Evolutionary conservation across 2,113 vertebrate genomes (phyloP).

Genomic region (Nestor notabilis): DNA sequence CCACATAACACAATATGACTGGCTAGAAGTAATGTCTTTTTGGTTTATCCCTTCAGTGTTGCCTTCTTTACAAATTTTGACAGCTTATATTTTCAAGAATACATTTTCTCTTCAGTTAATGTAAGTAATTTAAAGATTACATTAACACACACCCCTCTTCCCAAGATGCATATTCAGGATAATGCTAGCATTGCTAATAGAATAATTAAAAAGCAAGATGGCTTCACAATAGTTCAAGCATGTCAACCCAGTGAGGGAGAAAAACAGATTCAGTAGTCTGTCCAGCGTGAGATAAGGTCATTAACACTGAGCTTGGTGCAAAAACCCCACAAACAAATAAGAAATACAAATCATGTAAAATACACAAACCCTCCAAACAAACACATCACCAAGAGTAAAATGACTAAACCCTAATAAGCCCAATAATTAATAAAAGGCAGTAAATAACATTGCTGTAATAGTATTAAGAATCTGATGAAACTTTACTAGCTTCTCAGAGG

Average conservation of each 20-base stretch:
- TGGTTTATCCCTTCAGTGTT: neutral
- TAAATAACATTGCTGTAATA: neutral
- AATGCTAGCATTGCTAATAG: neutral
- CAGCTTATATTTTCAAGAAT: neutral
- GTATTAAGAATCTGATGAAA: neutral
- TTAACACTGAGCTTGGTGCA: neutral
- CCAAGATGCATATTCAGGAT: neutral
- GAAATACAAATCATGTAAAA: neutral
- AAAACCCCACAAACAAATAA: neutral
- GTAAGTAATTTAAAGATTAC: neutral
- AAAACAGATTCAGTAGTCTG: neutral
- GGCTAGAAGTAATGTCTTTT: neutral
- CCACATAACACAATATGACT: neutral
- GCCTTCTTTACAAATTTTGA: neutral
- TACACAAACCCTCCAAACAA: fast-evolving
- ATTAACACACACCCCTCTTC: neutral
- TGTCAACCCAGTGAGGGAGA: neutral
- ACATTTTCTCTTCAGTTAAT: neutral
- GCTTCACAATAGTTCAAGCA: neutral
- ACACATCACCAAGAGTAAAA: neutral
- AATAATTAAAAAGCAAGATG: neutral
- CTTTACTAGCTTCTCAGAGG: neutral
- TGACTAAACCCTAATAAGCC: fast-evolving
- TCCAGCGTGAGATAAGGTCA: neutral
- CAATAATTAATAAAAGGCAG: neutral